Base-by-base conservation (phyloP, 2,797 vertebrate species). In the Malacoraja senta region DNA sequence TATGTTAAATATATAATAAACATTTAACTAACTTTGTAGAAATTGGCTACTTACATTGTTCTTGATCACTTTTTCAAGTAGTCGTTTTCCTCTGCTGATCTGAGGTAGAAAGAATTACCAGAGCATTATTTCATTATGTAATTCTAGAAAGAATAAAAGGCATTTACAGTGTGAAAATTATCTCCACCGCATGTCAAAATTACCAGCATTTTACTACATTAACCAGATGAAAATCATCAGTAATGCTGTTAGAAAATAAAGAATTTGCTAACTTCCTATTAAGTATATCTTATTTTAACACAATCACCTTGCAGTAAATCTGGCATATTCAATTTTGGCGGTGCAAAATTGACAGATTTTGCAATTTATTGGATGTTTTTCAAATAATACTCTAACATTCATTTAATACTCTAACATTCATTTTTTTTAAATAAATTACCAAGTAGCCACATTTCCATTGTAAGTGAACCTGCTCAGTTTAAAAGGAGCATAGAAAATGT, bases 51-150 rank as follows among this genome's bases (percentile, higher is more conserved):
- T 79, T 80, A 98, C 98, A 94, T 97, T 97, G 93, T 97, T 98
- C 94, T 96, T 96, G 93, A 98, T 97, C 93, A 97, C 98, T 95
- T 97, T 98, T 96, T 97, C 97, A 91, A 98, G 96, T 38, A 98
- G 95, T n/a, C 96, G 97, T 94, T 97, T 98, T 4, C 98, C 98
- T 90, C 98, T 96, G 94, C 98, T 99, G 94, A 97, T 94, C 94
- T 96, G 97, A 1, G 93, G 95, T 98, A 88, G 63, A 88, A 91
- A 94, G 86, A 68, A 38, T 91, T 65, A 91, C 24, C 35, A 72
- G 35, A 91, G 10, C 15, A 91, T 12, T 68, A 38, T 71, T 91
- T 91, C 86, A 91, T 58, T 8, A 63, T 29, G 63, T 1, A 86
- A 21, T 24, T 53, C 19, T 53, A 21, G 44, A 81, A 26, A 1